Conservation (phyloP, 2,888 invertebrate genomes). For the Balanococcus diminutus region DNA sequence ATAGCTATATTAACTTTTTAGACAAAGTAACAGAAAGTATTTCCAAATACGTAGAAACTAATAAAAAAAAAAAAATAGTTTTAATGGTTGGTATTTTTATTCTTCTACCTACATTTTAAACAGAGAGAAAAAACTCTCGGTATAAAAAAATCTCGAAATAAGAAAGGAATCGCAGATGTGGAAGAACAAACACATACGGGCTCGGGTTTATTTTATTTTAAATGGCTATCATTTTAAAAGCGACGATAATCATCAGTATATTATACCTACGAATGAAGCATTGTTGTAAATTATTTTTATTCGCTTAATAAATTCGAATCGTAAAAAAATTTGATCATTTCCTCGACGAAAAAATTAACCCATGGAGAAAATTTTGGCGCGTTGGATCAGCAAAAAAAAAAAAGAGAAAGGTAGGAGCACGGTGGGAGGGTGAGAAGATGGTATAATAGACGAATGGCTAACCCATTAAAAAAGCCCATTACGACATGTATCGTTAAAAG, state of each 20-base stretch:
- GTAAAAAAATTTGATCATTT: conserved; percentile 46
- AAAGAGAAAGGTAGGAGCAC: neutral
- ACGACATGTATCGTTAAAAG: conserved; percentile 16
- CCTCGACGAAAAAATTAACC: neutral
- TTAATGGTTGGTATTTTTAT: conserved; percentile 50
- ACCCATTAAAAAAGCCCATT: neutral
- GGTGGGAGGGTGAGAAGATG: neutral
- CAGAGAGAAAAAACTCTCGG: neutral
- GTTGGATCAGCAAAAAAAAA: neutral
- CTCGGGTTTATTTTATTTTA: neutral
- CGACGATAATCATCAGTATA: conserved; percentile 44
- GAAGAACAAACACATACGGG: conserved; percentile 9
- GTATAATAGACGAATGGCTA: neutral
- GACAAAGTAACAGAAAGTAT: conserved; percentile 53
- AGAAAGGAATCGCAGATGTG: conserved; percentile 17
- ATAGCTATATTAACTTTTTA: conserved; percentile 49
- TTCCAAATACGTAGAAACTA: conserved; percentile 50
- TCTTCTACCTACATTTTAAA: conserved; percentile 41
- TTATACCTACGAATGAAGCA: conserved; percentile 38
- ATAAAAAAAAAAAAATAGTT: conserved; percentile 49
- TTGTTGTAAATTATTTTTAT: conserved; percentile 53
- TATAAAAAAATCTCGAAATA: neutral
- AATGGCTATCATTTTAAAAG: conserved; percentile 37
- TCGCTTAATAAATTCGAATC: conserved; percentile 45
- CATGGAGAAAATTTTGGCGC: neutral